A percentile compares a stretch with the other conserved stretches of the same genome.
Conservation (phyloP, 2,888 invertebrate species). For the Cryptocephalus moraei region DNA sequence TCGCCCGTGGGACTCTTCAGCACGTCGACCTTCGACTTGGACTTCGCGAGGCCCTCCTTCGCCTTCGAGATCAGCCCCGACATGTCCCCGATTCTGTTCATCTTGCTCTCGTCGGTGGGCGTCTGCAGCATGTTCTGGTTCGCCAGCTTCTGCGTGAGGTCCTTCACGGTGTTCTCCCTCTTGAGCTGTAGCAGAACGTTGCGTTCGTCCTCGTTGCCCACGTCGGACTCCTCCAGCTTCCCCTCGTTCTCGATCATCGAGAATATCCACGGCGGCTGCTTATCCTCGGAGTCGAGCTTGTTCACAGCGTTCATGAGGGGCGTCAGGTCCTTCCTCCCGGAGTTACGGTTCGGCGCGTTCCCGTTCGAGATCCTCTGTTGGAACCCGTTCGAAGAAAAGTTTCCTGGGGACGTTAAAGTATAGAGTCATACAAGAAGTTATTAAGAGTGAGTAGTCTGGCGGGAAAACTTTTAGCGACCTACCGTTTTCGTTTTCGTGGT, state of each 20-base stretch:
- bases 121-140: conserved; percentile 53
- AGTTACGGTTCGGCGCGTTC: conserved; percentile 39
- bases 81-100: conserved; percentile 67
- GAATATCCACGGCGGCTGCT: conserved; percentile 35
- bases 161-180: conserved; percentile 79
- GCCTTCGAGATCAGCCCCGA: conserved; percentile 87
- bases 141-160: conserved; percentile 75
- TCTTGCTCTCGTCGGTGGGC: conserved; percentile 47
- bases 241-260: conserved; percentile 25
- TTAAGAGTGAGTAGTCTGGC: background rate
- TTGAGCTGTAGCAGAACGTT: conserved; percentile 59
- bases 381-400: conserved; percentile 35
- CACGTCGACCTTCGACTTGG: conserved; percentile 72
- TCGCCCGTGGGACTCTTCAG: conserved; percentile 62
- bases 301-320: conserved; percentile 46
- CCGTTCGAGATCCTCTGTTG: conserved; percentile 53
- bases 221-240: conserved; percentile 38
- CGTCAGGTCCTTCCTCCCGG: conserved; percentile 44
- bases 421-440: background rate
- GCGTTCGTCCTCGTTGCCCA: conserved; percentile 40
- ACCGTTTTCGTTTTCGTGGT: conserved; percentile 30
- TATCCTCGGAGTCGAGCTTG: conserved; percentile 45
- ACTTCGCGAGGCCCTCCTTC: conserved; percentile 75
- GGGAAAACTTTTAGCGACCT: conserved; percentile 13
- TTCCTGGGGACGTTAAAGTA: background rate